These are phyloP conservation scores for Aporophyla nigra DNA, from an alignment of 2,888 invertebrate genomes.

Conservation along the genomic window DNA sequence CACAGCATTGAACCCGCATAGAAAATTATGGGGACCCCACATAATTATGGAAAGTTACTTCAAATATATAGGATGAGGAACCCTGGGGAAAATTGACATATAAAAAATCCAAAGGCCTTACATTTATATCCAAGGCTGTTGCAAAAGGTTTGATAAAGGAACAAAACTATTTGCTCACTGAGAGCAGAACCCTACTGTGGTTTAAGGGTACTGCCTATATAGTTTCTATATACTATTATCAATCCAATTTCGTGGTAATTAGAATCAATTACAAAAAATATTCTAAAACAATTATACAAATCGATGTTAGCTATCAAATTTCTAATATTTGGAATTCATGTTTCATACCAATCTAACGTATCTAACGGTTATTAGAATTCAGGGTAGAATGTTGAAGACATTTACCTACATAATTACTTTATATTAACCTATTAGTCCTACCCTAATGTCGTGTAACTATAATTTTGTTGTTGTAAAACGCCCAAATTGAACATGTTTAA, in stretches of 20 bases:
- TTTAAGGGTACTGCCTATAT: background rate
- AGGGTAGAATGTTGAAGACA: constrained; percentile 47
- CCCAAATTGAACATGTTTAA: constrained; percentile 43
- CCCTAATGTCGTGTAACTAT: constrained; percentile 54
- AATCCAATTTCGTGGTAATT: background rate
- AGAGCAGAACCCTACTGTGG: background rate
- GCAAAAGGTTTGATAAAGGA: constrained; percentile 10
- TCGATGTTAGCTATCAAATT: constrained; percentile 14
- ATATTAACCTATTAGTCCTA: constrained; percentile 51
- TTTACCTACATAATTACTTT: constrained; percentile 54
- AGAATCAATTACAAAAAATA: background rate
- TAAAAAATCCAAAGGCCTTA: constrained; percentile 19
- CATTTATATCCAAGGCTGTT: constrained; percentile 22
- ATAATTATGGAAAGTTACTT: constrained; percentile 44
- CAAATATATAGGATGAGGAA: constrained; percentile 27
- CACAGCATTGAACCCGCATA: constrained; percentile 27
- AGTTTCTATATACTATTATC: background rate
- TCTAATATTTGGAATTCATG: constrained; percentile 15
- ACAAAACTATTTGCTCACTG: constrained; percentile 10
- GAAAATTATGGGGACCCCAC: constrained; percentile 36
- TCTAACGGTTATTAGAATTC: constrained; percentile 48
- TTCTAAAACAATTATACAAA: constrained; percentile 1
- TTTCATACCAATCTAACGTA: constrained; percentile 42
- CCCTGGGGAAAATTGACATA: constrained; percentile 3
- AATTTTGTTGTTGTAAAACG: constrained; percentile 51